Base-by-base conservation (phyloP, 1,140 invertebrate genomes). In the Leptinotarsa defecta region DNA sequence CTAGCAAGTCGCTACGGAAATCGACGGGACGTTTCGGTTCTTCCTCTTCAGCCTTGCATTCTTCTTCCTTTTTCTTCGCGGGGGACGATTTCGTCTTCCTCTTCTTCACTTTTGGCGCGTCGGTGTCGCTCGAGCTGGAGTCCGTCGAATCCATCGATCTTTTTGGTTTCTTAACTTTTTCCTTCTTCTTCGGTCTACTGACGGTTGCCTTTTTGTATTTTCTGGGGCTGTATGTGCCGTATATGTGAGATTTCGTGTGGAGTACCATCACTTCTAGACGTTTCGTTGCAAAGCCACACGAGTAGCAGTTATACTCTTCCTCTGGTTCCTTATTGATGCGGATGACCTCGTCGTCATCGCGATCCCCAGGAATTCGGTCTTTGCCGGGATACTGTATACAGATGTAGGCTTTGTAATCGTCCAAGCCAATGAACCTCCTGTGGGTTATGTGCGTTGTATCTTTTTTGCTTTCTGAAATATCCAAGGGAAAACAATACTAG, bases 261-360 rank as follows among this genome's bases (percentile, higher is more conserved):
- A 89, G 86, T 72, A 93, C 89, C 76, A 93, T 88, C 48, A 92
- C 91, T 82, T 92, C 93, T 13, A 93, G 83, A 19, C 92, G 86
- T 13, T 88, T 87, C 24, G 91, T 89, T 48, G 87, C 87, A 80
- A 92, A 94, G 71, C 85, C 84, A 82, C 93, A 94, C 19, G 89
- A 80, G 74, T 89, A 87, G 85, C 93, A 94, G 6, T 88, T 88
- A 83, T 91, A 92, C 49, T 61, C 71, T 65, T 79, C 22, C 6
- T 70, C 68, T 22, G 77, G 76, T 64, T 78, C 78, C 63, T 73
- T 64, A 57, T 80, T 79, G 5, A 81, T 62, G 57, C 73, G 73
- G 19, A 69, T 70, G 13, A 78, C 73, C 72, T 81, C 78, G 67
- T 77, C 76, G 1, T 78, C 76, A 13, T 80, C 76, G 48, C 74